Evolutionary conservation across 2,888 invertebrate species (phyloP).

Genomic region (Drosophila paranaensis): DNA sequence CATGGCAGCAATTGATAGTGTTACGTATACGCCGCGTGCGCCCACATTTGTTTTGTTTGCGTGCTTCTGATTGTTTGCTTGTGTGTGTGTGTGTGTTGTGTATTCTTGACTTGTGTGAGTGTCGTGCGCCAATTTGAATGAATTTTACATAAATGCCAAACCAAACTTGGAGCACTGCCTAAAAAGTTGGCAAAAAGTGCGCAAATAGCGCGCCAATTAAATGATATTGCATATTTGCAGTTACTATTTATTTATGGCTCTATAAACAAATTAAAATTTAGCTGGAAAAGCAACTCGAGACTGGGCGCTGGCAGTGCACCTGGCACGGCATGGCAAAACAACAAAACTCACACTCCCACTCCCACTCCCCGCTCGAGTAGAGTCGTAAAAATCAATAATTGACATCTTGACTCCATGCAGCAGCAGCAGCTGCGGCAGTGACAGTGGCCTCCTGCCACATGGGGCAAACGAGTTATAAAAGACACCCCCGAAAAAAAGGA

Average conservation of each 20-base stretch:
- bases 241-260: not conserved
- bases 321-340: slow-evolving; percentile 22
- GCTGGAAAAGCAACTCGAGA: not conserved
- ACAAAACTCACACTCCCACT: slow-evolving; percentile 21
- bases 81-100: slow-evolving; percentile 15
- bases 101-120: not conserved
- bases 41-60: slow-evolving; percentile 65
- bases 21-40: slow-evolving; percentile 72
- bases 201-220: slow-evolving; percentile 31
- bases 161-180: slow-evolving; percentile 49
- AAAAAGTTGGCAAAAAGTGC: slow-evolving; percentile 30
- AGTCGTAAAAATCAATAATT: slow-evolving; percentile 66
- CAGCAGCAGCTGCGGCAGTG: slow-evolving; percentile 4
- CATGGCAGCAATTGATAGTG: slow-evolving; percentile 53
- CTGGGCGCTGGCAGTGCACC: slow-evolving; percentile 27
- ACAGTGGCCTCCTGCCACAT: not conserved
- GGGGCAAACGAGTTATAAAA: slow-evolving; percentile 16
- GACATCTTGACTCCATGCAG: slow-evolving; percentile 55
- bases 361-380: slow-evolving; percentile 7
- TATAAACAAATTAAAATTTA: slow-evolving; percentile 12
- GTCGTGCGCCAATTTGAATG: slow-evolving; percentile 42
- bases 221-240: slow-evolving; percentile 25
- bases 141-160: slow-evolving; percentile 42
- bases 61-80: slow-evolving; percentile 29
- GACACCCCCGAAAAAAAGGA: slow-evolving; percentile 11